A percentile compares a stretch with the other conserved stretches of the same genome.
phyloP scores from a whole-genome alignment of 1,140 invertebrate species.

The Megathymus violae region DNA sequence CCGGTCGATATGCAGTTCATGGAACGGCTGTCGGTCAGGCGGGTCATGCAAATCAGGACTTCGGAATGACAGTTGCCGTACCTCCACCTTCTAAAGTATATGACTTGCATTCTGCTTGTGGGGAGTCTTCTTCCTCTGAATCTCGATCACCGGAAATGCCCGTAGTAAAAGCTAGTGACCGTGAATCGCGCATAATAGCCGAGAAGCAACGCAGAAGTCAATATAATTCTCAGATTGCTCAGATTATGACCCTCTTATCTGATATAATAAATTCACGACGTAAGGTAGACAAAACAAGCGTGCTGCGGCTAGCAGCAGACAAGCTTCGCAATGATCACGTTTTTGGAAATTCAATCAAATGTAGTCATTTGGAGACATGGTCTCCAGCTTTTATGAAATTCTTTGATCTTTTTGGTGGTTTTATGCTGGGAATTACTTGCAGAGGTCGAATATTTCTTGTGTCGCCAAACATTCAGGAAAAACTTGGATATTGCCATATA shows the following conservation, averaged over 20 bases:
- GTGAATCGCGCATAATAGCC: conserved; percentile 91
- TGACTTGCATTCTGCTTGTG: conserved; percentile 53
- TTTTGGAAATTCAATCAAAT: conserved; percentile 83
- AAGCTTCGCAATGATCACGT: conserved; percentile 86
- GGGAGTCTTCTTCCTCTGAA: conserved; percentile 72
- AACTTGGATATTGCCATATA: conserved; percentile 92
- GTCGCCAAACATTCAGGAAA: conserved; percentile 92
- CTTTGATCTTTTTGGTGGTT: conserved; percentile 87
- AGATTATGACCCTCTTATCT: conserved; percentile 92
- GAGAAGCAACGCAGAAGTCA: conserved; percentile 96
- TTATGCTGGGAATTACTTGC: conserved; percentile 91
- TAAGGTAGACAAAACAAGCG: conserved; percentile 95
- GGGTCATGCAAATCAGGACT: conserved; percentile 52
- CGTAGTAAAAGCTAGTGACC: conserved; percentile 81
- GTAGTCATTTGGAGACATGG: conserved; percentile 71
- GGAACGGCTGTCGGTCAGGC: conserved; percentile 50
- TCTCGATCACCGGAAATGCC: conserved; percentile 69
- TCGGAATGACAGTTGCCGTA: conserved; percentile 55
- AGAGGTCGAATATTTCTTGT: conserved; percentile 94
- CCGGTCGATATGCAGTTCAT: conserved; percentile 53
- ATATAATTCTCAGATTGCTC: conserved; percentile 93
- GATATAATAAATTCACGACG: conserved; percentile 92
- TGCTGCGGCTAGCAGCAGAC: conserved; percentile 92
- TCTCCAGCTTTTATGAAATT: conserved; percentile 78
- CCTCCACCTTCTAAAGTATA: conserved; percentile 49